phyloP scores from a whole-genome alignment of 2,797 vertebrate genomes.

The Glossophaga mutica region DNA sequence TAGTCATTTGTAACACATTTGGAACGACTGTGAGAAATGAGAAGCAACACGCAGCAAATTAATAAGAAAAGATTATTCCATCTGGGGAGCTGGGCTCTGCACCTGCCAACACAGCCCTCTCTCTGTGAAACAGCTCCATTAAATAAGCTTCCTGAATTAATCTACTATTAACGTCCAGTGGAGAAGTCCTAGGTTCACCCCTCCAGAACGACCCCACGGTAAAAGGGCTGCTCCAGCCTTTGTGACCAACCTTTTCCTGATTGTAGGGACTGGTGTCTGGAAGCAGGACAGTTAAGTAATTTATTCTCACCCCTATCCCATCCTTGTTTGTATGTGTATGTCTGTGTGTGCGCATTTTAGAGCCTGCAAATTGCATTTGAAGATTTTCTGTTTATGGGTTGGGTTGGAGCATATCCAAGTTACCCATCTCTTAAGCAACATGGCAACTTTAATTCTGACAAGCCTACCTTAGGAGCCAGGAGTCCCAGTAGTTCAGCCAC shows the following conservation, averaged over 20 bases:
- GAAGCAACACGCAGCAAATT: slow-evolving; percentile 37
- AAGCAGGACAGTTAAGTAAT: slow-evolving; percentile 19
- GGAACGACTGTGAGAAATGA: slow-evolving; percentile 9
- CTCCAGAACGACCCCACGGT: not conserved
- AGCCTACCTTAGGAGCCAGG: not conserved
- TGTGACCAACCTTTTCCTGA: not conserved
- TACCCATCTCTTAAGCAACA: not conserved
- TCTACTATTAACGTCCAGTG: slow-evolving; percentile 1
- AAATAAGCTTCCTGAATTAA: slow-evolving; percentile 44
- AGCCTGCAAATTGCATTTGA: not conserved
- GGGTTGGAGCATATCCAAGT: not conserved
- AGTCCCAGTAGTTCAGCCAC: not conserved
- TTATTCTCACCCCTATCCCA: not conserved
- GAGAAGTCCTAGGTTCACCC: not conserved
- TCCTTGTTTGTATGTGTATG: not conserved
- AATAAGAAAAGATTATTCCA: slow-evolving; percentile 64
- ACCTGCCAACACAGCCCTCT: slow-evolving; percentile 17
- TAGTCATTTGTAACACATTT: slow-evolving; percentile 34
- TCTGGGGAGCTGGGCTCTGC: slow-evolving; percentile 45
- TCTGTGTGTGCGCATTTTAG: slow-evolving; percentile 24
- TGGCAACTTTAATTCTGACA: not conserved
- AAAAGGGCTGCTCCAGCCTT: not conserved
- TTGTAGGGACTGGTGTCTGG: not conserved
- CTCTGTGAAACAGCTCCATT: slow-evolving; percentile 20
- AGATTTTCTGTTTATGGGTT: not conserved